phyloP scores from a whole-genome alignment of 2,113 vertebrate species.

The Thinocorus orbignyianus region DNA sequence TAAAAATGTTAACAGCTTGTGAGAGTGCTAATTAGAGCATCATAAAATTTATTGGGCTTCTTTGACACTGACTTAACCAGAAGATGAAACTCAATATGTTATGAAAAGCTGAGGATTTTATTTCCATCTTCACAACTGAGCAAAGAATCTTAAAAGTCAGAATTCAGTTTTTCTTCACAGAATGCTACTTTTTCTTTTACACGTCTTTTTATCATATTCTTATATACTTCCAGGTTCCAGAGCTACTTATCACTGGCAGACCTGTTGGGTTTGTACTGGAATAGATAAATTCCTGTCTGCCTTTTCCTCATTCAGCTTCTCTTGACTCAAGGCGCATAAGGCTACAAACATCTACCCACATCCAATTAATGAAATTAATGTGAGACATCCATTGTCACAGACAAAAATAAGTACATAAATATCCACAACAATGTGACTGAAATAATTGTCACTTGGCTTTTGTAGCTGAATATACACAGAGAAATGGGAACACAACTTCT shows the following conservation, averaged over 20 bases:
- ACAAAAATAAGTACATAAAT: neutral
- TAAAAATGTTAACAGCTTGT: conserved; percentile 36
- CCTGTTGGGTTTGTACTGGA: neutral
- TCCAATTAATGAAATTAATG: neutral
- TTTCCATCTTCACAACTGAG: neutral
- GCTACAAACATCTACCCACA: neutral
- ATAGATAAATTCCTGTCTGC: neutral
- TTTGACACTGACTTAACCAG: neutral
- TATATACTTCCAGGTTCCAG: neutral
- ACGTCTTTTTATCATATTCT: neutral
- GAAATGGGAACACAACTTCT: neutral
- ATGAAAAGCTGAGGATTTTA: neutral
- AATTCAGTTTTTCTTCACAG: neutral
- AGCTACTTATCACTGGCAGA: neutral
- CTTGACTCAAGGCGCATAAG: neutral
- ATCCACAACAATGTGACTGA: neutral
- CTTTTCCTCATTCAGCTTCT: neutral
- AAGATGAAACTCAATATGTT: conserved; percentile 8
- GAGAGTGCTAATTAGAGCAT: conserved; percentile 44
- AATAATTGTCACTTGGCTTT: neutral
- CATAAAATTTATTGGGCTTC: conserved; percentile 12
- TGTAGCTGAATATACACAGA: neutral
- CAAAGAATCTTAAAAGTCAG: neutral
- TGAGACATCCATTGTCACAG: neutral
- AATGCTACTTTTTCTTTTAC: neutral